Conservation (phyloP, 2,797 vertebrate genomes). For the Syngnathus acus region DNA sequence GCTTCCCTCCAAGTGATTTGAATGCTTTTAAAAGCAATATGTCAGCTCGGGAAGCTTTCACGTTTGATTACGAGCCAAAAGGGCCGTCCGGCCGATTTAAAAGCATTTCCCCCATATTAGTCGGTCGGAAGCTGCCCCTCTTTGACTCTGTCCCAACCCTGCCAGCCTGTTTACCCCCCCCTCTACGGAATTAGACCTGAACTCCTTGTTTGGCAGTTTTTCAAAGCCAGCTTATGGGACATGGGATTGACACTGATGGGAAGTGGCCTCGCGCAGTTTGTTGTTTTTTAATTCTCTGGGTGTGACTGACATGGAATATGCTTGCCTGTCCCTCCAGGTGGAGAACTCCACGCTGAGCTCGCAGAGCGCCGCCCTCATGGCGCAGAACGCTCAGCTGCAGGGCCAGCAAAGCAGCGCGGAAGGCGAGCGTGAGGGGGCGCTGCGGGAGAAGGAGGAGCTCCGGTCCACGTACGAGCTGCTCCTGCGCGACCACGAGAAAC, state of each 20-base stretch:
- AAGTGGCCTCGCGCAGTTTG: constrained; percentile 13
- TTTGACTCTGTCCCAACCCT: constrained; percentile 10
- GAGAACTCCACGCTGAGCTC: constrained; percentile 94
- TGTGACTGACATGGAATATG: background rate
- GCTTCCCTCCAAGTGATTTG: background rate
- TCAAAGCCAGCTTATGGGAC: constrained; percentile 41
- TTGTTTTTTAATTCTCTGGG: background rate
- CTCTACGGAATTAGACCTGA: constrained; percentile 35
- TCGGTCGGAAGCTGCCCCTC: background rate
- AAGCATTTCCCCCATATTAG: constrained; percentile 1
- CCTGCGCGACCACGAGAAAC: constrained; percentile 89
- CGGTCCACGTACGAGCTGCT: constrained; percentile 86
- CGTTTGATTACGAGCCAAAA: background rate
- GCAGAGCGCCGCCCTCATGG: constrained; percentile 84
- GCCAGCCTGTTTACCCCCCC: constrained; percentile 23
- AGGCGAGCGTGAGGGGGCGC: constrained; percentile 79
- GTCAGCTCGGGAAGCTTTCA: background rate
- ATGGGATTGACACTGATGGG: constrained; percentile 32
- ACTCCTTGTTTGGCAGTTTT: constrained; percentile 33
- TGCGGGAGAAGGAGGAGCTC: constrained; percentile 86
- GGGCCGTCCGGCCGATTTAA: background rate
- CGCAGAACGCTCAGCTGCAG: constrained; percentile 91
- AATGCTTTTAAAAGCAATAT: background rate
- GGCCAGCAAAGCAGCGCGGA: constrained; percentile 87
- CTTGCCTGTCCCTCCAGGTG: constrained; percentile 66